Evolutionary conservation across 2,797 vertebrate genomes (phyloP), one percentile per base, ranked within the genome.

Genomic region (Alectoris magna): DNA sequence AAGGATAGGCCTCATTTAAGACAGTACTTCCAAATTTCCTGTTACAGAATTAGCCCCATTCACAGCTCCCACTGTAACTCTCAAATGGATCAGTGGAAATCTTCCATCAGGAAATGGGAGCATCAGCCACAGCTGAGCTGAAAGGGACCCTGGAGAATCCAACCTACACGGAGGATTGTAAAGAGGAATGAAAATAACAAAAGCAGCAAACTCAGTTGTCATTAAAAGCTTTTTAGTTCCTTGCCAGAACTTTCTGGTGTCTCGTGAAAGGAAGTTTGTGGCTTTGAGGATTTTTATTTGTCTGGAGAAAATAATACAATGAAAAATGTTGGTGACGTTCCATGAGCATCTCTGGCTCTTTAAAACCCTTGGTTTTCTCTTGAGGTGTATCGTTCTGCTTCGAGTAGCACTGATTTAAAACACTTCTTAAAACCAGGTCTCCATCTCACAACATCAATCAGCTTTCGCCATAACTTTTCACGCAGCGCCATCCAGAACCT

Each of bases 281-380:
- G n/a, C 64, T 26, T 89, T 63, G 36, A 87, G n/a, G 43, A 70
- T 41, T 93, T 92, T 68, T 70, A 81, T 72, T 68, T 87, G 11
- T 68, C 44, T 90, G 19, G 31, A 78, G 83, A 55, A 92, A 75
- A 86, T 8, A 78, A 72, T 5, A 29, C 16, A 49, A 8, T 26
- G 60, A 78, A 11, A 27, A 63, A 75, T 77, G 19, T 46, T 29
- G 55, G 67, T 16, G 31, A 80, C 15, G 23, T 68, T 68, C 49
- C 34, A 13, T 29, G 19, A 69, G 39, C n/a, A 59, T 53, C 81
- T 94, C 67, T 60, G 15, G 48, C 48, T 89, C 72, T 39, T 78
- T 72, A 66, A 78, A 86, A 38, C 27, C 64, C 44, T 10, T 12
- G 34, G 2, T 9, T 71, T 81, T 58, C 67, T 79, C 63, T 43